Percentiles rank a stretch among this genome's conserved stretches.
These are phyloP conservation scores for Drosophila dunni DNA, from an alignment of 1,140 invertebrate species.

Conservation along the genomic window DNA sequence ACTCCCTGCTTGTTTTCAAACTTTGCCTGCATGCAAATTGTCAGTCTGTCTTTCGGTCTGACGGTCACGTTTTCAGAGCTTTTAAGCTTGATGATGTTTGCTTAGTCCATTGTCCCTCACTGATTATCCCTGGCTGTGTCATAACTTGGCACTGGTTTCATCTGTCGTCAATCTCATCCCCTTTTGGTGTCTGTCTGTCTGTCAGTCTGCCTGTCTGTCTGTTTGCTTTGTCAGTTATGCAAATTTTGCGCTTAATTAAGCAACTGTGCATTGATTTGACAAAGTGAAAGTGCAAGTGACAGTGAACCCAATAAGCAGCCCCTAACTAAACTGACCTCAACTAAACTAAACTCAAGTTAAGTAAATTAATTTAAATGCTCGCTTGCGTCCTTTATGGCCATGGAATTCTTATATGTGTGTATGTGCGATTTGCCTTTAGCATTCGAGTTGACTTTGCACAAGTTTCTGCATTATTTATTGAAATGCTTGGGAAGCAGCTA, in stretches of 20 bases:
- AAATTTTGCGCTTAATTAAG: conserved; percentile 49
- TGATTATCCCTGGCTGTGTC: conserved; percentile 55
- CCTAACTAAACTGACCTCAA: background rate
- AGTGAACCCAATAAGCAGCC: background rate
- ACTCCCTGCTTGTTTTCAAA: conserved; percentile 11
- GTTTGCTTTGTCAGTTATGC: conserved; percentile 33
- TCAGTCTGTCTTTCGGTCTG: background rate
- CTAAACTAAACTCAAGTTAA: conserved; percentile 1
- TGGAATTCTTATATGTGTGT: background rate
- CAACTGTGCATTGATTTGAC: conserved; percentile 12
- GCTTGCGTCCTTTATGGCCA: conserved; percentile 2
- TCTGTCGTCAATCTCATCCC: background rate
- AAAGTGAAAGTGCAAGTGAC: conserved; percentile 19
- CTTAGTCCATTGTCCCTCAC: conserved; percentile 62
- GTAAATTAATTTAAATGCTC: conserved; percentile 48
- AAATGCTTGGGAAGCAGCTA: conserved; percentile 39
- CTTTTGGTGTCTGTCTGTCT: background rate
- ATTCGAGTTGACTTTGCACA: conserved; percentile 36
- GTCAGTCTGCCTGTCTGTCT: conserved; percentile 23
- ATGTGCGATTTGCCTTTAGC: conserved; percentile 10
- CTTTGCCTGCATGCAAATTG: conserved; percentile 64
- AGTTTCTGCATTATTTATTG: conserved; percentile 69
- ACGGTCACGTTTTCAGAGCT: conserved; percentile 61
- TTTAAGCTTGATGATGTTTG: conserved; percentile 61
- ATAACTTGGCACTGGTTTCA: conserved; percentile 10